Evolutionary conservation across 2,888 invertebrate genomes (phyloP).

Genomic region (Gonocerus acuteangulatus): DNA sequence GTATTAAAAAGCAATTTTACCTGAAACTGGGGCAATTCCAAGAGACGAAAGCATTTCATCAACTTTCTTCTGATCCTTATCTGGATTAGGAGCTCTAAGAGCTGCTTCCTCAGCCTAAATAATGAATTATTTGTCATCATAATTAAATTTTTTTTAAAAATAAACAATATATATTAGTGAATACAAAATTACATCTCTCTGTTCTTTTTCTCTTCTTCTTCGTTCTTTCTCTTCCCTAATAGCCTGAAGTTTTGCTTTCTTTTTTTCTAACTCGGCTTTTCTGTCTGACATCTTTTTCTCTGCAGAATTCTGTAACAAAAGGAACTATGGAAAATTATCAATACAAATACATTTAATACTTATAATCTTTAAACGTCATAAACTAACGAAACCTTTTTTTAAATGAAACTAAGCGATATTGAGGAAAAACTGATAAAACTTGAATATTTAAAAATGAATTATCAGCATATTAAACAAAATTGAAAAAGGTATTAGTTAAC

Average conservation of each 20-base stretch:
- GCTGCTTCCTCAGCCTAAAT: conserved; percentile 47
- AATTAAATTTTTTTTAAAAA: background rate
- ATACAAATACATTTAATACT: too few relatives aligned
- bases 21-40: conserved; percentile 78
- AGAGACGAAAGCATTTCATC: conserved; percentile 81
- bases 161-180: too few relatives aligned
- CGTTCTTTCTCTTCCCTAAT: conserved; percentile 84
- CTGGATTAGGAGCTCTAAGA: conserved; percentile 45
- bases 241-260: conserved; percentile 84
- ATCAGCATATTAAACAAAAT: too few relatives aligned
- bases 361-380: too few relatives aligned
- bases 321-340: too few relatives aligned
- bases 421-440: too few relatives aligned
- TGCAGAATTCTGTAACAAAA: conserved; percentile 14
- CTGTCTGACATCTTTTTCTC: conserved; percentile 64
- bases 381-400: too few relatives aligned
- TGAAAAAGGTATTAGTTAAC: too few relatives aligned
- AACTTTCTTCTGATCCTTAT: conserved; percentile 52
- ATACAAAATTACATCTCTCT: conserved; percentile 76
- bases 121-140: conserved; percentile 2
- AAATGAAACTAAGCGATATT: too few relatives aligned
- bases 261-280: conserved; percentile 85
- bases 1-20: too few relatives aligned
- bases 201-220: conserved; percentile 74
- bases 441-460: too few relatives aligned